Base-by-base conservation (phyloP, 2,113 vertebrate genomes). In the Nothoprocta pentlandii region DNA sequence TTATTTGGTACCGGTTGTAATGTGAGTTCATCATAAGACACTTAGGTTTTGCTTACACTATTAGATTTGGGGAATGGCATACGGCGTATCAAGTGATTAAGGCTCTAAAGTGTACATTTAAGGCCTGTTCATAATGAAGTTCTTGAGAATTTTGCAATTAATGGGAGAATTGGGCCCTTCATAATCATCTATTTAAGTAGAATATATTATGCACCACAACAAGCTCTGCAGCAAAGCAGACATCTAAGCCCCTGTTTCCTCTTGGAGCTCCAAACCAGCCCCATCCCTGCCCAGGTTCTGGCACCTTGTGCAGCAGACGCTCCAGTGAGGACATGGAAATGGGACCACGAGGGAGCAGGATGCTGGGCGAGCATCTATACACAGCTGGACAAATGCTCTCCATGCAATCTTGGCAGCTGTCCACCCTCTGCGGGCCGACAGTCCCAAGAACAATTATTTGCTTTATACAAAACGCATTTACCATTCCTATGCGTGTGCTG, bases 131-230 rank as follows among this genome's bases (percentile, higher is more conserved):
- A 41, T 80, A 77, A 90, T 73, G 63, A 90, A 87, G 30, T 69
- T 92, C 76, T 77, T 47, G 42, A 73, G 42, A 79, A 36, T 93
- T 79, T 91, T 49, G 23, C 75, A 91, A 34, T 81, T 91, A 89
- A 81, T 67, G 36, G 44, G 41, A 70, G 34, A 77, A 63, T 21
- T 54, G 39, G 21, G 63, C 34, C 67, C 76, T 66, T 46, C 53
- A 19, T 85, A 73, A 85, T 36, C 58, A 85, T 36, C 58, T 46
- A 21, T 61, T 76, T 71, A 75, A 42, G 58, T 44, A n/a, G 90
- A 85, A 49, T 28, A 54, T 12, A 76, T 64, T 36, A 76, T 54
- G 67, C 2, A 2, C 20, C 28, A 56, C 9, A 42, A 28, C 36
- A 47, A 88, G 34, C 58, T 59, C 58, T 46, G 7, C 47, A 79